Base-by-base conservation (phyloP, 2,113 vertebrate species). In the Nymphicus hollandicus region DNA sequence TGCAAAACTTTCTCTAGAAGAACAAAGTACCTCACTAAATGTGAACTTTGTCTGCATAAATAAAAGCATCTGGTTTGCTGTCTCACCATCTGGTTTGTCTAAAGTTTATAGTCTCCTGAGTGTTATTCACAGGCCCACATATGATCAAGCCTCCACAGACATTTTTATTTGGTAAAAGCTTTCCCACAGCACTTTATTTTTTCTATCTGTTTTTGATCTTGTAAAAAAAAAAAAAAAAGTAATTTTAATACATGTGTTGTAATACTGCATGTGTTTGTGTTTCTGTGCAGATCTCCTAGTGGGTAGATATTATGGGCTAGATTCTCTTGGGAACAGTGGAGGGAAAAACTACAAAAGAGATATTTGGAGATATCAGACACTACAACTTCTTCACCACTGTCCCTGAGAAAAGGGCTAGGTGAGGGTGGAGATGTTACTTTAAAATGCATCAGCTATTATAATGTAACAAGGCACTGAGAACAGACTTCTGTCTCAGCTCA, bases 131-230 rank as follows among this genome's bases (percentile, higher is more conserved):
- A 96, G 90, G 68, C 97, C 94, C 94, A 97, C 95, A 96, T 97
- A 97, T 87, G 94, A 97, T 96, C 29, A 95, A 97, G 93, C 85
- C 76, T 97, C 93, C 86, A 91, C 77, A 96, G 96, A 96, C 88
- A 76, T 95, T 97, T 95, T 92, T 96, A 94, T 96, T 92, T 69
- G 44, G 77, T 89, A 95, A 79, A 93, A 95, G 87, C 86, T 97
- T 98, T 98, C 98, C 97, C 97, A 98, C 96, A 97, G 89, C 60
- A 86, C 78, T 89, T 96, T 95, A 94, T 97, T 97, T 97, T 79
- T 97, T 96, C 83, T 94, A 84, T 96, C 56, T 93, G 76, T 74
- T 96, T 97, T 97, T 97, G 92, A 96, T 97, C 89, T 94, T 96
- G 85, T 78, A 96, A 91, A 94, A 91, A 52, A 53, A 35, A 58